Evolutionary conservation across 2,113 vertebrate species (phyloP).

Genomic region (Crypturellus undulatus): DNA sequence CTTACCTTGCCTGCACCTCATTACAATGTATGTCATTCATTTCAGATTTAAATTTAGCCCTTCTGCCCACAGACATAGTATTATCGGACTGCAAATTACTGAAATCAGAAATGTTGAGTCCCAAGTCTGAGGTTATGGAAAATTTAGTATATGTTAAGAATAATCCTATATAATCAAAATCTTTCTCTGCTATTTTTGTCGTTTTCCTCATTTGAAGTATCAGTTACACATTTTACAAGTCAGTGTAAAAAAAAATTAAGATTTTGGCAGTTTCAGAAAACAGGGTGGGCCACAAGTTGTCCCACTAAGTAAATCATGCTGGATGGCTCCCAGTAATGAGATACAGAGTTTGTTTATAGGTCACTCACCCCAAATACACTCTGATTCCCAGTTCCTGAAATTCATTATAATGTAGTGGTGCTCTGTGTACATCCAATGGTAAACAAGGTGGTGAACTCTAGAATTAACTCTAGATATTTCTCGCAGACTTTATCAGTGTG

Average conservation of each 20-base stretch:
- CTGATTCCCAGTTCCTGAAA: conserved; percentile 1
- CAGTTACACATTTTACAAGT: conserved; percentile 3
- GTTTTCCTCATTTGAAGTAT: background rate
- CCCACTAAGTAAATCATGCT: background rate
- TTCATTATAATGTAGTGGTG: background rate
- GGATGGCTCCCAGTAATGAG: background rate
- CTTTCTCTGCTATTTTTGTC: conserved; percentile 31
- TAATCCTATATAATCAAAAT: conserved; percentile 55
- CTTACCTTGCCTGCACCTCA: conserved; percentile 55
- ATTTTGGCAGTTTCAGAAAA: conserved; percentile 10
- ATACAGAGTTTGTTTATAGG: background rate
- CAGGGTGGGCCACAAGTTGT: background rate
- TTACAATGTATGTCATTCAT: conserved; percentile 59
- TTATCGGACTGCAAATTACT: conserved; percentile 43
- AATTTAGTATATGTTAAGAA: conserved; percentile 43
- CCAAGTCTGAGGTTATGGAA: conserved; percentile 50
- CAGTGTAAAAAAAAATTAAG: conserved; percentile 1
- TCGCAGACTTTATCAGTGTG: background rate
- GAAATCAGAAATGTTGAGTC: conserved; percentile 62
- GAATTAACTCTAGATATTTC: background rate
- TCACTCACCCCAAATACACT: conserved; percentile 30
- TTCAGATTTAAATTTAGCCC: conserved; percentile 60
- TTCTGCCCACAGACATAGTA: conserved; percentile 37
- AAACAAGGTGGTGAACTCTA: background rate
- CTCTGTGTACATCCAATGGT: background rate